Conservation (phyloP, 2,113 vertebrate genomes). For the Boleophthalmus pectinirostris region DNA sequence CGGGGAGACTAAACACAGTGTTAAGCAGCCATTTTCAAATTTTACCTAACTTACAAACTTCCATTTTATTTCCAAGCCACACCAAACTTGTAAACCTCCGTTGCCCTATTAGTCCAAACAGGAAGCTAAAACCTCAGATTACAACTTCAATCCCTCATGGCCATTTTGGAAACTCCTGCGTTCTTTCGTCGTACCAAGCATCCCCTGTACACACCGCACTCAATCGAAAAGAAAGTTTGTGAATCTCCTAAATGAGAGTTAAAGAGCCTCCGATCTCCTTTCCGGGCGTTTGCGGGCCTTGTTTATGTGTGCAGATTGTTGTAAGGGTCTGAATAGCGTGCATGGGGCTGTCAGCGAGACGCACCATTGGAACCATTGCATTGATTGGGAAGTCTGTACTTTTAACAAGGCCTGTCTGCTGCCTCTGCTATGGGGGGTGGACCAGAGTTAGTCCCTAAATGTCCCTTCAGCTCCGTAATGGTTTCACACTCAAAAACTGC, state of each 20-base stretch:
- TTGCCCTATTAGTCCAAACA: neutral
- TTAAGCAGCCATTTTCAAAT: neutral
- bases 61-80: neutral
- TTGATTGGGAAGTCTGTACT: constrained; percentile 73
- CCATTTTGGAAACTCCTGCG: constrained; percentile 34
- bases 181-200: constrained; percentile 35
- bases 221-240: constrained; percentile 69
- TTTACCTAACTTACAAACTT: neutral
- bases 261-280: constrained; percentile 68
- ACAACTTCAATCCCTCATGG: neutral
- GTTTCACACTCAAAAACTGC: constrained; percentile 62
- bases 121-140: neutral
- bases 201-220: constrained; percentile 57
- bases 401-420: constrained; percentile 76
- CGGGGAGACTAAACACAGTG: too few species aligned
- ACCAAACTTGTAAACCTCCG: neutral
- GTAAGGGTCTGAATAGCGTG: constrained; percentile 58
- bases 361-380: constrained; percentile 63
- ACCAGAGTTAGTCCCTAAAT: constrained; percentile 64
- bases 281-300: constrained; percentile 65
- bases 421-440: constrained; percentile 44
- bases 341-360: constrained; percentile 63
- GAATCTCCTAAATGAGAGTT: constrained; percentile 70
- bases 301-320: constrained; percentile 74
- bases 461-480: constrained; percentile 60